Evolutionary conservation across 1,140 invertebrate species (phyloP).

Genomic region (Brachionus paranguensis): DNA sequence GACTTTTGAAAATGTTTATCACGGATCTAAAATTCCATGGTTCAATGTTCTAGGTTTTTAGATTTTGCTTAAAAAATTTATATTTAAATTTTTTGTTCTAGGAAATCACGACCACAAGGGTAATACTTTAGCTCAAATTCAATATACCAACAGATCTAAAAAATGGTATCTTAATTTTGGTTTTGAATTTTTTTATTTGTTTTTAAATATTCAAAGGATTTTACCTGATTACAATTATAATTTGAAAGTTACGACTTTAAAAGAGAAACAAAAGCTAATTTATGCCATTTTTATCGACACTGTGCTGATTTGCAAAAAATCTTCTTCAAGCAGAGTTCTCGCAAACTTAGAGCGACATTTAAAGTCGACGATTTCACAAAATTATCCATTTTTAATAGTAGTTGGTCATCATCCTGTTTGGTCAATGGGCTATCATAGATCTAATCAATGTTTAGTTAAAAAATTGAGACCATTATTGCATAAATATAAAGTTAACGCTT

Average conservation of each 20-base stretch:
- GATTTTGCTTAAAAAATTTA: neutral
- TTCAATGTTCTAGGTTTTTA: conserved; percentile 47
- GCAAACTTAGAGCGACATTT: conserved; percentile 54
- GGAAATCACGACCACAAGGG: conserved; percentile 57
- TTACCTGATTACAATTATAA: conserved; percentile 56
- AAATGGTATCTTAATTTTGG: neutral
- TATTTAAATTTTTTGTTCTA: conserved; percentile 42
- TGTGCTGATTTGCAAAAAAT: conserved; percentile 54
- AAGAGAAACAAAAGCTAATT: conserved; percentile 42
- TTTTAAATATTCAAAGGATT: conserved; percentile 46
- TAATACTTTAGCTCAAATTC: conserved; percentile 54
- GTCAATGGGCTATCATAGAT: conserved; percentile 57
- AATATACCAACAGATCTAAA: neutral
- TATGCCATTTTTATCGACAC: conserved; percentile 57
- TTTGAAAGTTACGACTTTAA: conserved; percentile 43
- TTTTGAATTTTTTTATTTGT: neutral
- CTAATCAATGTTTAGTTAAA: conserved; percentile 54
- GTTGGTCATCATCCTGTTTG: conserved; percentile 59
- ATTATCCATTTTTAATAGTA: conserved; percentile 55
- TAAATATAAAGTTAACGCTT: conserved; percentile 55
- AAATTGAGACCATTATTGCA: conserved; percentile 55
- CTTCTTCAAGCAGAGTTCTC: conserved; percentile 49
- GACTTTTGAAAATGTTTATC: conserved; percentile 47
- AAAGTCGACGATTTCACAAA: neutral
- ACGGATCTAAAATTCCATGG: conserved; percentile 48